phyloP scores from a whole-genome alignment of 2,797 vertebrate species.

The Rallus crepitans region DNA sequence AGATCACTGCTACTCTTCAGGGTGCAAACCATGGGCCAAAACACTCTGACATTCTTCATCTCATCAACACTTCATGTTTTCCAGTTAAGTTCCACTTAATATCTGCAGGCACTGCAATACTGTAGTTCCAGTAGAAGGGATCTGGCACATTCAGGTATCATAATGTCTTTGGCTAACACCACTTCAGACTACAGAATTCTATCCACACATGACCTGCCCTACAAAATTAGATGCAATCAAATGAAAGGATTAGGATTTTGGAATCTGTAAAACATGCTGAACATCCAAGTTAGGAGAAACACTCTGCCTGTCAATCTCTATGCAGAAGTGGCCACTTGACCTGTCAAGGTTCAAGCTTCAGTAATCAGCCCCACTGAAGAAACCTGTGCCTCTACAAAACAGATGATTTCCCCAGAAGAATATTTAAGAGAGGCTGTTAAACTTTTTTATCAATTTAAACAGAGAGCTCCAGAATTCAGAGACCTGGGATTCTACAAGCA shows the following conservation, averaged over 20 bases:
- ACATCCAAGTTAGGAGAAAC: neutral
- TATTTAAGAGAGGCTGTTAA: neutral
- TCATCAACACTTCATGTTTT: neutral
- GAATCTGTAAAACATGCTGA: neutral
- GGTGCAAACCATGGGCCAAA: neutral
- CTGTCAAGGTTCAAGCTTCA: neutral
- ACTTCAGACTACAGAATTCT: neutral
- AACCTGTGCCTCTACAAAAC: neutral
- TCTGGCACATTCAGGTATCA: neutral
- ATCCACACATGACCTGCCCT: neutral
- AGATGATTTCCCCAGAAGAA: neutral
- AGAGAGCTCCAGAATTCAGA: neutral
- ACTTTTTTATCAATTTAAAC: neutral
- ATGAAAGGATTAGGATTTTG: neutral
- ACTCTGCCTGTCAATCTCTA: neutral
- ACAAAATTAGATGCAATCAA: neutral
- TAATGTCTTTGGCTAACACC: neutral
- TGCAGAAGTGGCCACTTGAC: neutral
- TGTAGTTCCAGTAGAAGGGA: neutral
- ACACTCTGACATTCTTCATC: neutral
- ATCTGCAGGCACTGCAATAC: neutral
- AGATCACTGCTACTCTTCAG: neutral
- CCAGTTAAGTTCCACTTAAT: neutral
- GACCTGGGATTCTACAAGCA: neutral
- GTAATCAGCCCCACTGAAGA: accelerated